phyloP scores from a whole-genome alignment of 2,797 vertebrate genomes.

The Leptoclinus maculatus region DNA sequence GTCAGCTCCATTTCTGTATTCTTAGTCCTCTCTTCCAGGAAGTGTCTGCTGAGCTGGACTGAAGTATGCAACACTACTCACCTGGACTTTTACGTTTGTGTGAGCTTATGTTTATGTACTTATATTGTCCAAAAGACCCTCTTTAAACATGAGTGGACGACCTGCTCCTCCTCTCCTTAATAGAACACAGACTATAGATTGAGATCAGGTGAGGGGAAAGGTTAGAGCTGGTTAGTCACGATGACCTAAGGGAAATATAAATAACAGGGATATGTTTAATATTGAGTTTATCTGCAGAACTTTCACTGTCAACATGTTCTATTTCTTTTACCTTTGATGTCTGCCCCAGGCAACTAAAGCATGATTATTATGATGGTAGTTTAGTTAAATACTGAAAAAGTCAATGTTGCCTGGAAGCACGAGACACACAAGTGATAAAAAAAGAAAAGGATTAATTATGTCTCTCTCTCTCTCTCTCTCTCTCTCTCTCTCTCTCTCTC shows the following conservation, averaged over 20 bases:
- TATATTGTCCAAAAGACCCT: background rate
- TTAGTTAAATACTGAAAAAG: constrained; percentile 13
- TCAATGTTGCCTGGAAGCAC: background rate
- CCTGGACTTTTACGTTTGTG: constrained; percentile 28
- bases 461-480: background rate
- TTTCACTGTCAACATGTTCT: background rate
- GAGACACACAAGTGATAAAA: background rate
- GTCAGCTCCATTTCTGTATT: constrained; percentile 67
- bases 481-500: background rate
- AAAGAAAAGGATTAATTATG: background rate
- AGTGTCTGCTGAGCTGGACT: constrained; percentile 31
- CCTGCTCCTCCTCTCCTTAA: background rate
- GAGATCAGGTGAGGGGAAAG: background rate
- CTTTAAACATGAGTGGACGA: background rate
- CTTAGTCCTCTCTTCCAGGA: constrained; percentile 57
- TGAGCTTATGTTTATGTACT: background rate
- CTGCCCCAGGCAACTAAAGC: background rate
- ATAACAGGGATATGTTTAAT: background rate
- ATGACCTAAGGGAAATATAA: background rate
- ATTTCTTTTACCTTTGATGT: background rate
- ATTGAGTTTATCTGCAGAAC: constrained; percentile 3
- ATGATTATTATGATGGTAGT: background rate
- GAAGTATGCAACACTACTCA: constrained; percentile 16
- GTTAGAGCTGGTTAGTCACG: background rate
- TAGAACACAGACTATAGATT: background rate